These are phyloP conservation scores for Tachypleus tridentatus DNA, from an alignment of 1,140 invertebrate genomes.

Conservation along the genomic window DNA sequence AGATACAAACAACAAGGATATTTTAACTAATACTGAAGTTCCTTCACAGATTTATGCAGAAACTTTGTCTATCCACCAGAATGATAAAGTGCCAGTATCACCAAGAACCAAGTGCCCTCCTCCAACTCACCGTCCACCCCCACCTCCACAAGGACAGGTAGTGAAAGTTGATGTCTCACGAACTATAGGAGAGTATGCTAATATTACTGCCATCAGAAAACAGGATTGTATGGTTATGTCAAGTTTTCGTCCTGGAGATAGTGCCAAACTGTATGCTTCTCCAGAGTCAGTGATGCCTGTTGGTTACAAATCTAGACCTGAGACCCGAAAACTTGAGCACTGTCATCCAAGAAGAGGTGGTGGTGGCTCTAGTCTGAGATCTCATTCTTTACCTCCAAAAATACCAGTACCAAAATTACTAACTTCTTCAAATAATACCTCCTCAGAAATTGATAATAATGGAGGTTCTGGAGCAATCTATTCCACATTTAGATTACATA, in stretches of 20 bases:
- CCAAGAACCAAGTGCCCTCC: constrained; percentile 44
- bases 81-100: constrained; percentile 23
- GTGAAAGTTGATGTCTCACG: constrained; percentile 21
- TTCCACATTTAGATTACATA: constrained; percentile 18
- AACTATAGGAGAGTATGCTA: constrained; percentile 19
- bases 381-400: constrained; percentile 35
- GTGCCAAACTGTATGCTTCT: constrained; percentile 75
- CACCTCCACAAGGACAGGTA: constrained; percentile 40
- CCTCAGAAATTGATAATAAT: constrained; percentile 23
- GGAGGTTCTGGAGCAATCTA: constrained; percentile 20
- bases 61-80: constrained; percentile 19
- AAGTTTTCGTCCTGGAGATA: constrained; percentile 66
- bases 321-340: constrained; percentile 8
- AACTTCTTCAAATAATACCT: constrained; percentile 12
- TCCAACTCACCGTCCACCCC: constrained; percentile 52
- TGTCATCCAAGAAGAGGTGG: constrained; percentile 15
- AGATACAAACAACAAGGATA: not conserved
- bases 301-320: constrained; percentile 33
- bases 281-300: constrained; percentile 70
- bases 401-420: constrained; percentile 20
- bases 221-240: constrained; percentile 45
- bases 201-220: constrained; percentile 15
- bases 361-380: constrained; percentile 27
- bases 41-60: constrained; percentile 21
- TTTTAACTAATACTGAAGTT: constrained; percentile 1